These are phyloP conservation scores for Labia minor DNA, from an alignment of 2,888 invertebrate species.

Conservation along the genomic window DNA sequence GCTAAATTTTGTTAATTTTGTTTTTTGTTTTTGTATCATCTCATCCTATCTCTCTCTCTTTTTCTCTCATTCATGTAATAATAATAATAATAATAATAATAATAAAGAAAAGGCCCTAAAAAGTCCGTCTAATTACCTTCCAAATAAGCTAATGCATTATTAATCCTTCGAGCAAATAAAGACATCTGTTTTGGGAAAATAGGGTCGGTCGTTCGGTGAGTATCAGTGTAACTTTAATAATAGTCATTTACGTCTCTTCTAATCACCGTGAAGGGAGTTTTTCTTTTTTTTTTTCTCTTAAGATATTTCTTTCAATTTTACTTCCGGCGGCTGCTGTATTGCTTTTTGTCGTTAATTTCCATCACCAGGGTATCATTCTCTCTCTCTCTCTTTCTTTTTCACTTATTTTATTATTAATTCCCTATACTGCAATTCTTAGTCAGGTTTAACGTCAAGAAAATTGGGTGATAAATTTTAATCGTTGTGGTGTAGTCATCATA, in stretches of 20 bases:
- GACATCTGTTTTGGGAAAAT: neutral
- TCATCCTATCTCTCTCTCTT: too few relatives aligned
- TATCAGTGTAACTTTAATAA: neutral
- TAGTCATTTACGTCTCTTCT: neutral
- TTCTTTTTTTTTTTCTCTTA: too few relatives aligned
- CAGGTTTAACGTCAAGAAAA: neutral
- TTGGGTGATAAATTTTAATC: slow-evolving; percentile 13
- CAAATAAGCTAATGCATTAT: neutral
- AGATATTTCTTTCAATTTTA: neutral
- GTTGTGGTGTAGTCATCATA: neutral
- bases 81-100: too few relatives aligned
- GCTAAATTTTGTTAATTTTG: neutral
- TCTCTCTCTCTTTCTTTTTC: too few relatives aligned
- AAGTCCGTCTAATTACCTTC: neutral
- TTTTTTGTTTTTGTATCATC: neutral
- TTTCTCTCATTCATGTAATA: neutral
- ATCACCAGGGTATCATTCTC: too few relatives aligned
- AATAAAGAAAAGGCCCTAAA: neutral
- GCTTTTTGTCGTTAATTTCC: neutral
- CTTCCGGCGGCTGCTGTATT: neutral
- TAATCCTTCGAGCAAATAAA: neutral
- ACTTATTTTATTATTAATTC: neutral
- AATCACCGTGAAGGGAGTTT: neutral
- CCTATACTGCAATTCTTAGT: neutral
- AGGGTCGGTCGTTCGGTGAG: neutral